Conservation (phyloP, 2,797 vertebrate species). For the Eremophila alpestris region DNA sequence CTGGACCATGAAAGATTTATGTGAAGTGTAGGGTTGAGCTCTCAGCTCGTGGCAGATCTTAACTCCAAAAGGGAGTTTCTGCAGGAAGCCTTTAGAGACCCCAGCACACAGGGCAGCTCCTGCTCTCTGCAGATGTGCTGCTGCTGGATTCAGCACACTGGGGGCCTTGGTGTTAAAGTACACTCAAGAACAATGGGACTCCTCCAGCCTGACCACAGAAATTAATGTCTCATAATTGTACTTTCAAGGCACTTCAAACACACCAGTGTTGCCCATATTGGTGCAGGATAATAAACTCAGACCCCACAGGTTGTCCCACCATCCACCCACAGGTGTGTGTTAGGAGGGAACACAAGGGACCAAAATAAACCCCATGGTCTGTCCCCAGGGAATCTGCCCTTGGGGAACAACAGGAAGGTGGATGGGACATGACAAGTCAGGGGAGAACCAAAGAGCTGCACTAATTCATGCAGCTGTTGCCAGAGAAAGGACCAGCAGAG, state of each 20-base stretch:
- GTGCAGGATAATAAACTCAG: not conserved
- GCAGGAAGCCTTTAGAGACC: not conserved
- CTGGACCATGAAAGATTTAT: not conserved
- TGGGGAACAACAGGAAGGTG: not conserved
- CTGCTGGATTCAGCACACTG: not conserved
- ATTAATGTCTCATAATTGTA: not conserved
- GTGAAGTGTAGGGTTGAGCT: not conserved
- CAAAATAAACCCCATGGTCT: not conserved
- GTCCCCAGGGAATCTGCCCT: not conserved
- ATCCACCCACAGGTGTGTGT: rapidly evolving
- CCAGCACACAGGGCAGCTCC: not conserved
- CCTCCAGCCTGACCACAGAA: not conserved
- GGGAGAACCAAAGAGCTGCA: not conserved
- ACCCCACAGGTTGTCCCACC: not conserved
- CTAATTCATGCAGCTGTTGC: rapidly evolving
- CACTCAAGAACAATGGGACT: not conserved
- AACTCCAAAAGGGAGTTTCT: not conserved
- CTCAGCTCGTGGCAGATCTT: not conserved
- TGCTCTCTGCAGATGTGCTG: not conserved
- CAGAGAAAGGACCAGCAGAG: not conserved
- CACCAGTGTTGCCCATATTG: not conserved
- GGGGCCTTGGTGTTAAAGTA: not conserved
- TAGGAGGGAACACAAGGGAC: not conserved
- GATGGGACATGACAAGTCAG: rapidly evolving
- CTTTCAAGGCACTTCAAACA: not conserved